phyloP scores from a whole-genome alignment of 1,140 invertebrate species.

The Drosophila sproati region DNA sequence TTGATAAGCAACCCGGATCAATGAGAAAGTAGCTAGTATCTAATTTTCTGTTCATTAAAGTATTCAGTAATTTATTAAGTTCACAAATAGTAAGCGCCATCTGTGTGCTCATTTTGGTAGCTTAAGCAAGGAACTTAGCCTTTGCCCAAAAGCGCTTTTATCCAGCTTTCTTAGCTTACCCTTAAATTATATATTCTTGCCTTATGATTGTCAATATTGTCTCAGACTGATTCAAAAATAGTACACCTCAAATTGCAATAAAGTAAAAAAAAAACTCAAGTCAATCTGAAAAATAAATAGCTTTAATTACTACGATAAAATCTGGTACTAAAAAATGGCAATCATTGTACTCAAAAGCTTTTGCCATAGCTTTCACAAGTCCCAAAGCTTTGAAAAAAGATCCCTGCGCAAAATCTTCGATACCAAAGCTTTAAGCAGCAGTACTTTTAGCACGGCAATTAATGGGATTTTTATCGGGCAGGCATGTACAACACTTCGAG shows the following conservation, averaged over 20 bases:
- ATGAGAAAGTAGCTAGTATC: neutral
- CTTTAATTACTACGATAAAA: neutral
- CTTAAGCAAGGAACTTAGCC: neutral
- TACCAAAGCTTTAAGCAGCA: neutral
- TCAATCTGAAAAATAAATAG: too few relatives aligned
- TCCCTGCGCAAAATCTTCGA: neutral
- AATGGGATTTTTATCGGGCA: constrained; percentile 12
- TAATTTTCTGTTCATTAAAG: neutral
- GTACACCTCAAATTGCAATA: too few relatives aligned
- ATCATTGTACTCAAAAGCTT: neutral
- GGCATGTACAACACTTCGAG: neutral
- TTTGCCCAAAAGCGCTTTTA: constrained; percentile 1
- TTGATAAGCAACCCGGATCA: constrained; percentile 14
- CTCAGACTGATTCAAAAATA: too few relatives aligned
- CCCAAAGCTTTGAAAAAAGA: neutral
- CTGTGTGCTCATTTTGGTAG: neutral
- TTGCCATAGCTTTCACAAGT: neutral
- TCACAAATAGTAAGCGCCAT: constrained; percentile 5
- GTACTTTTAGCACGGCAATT: neutral
- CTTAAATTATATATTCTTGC: too few relatives aligned
- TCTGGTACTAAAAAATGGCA: neutral
- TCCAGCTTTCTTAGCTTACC: neutral
- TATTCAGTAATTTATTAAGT: neutral
- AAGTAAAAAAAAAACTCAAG: too few relatives aligned
- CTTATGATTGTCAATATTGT: too few relatives aligned